Conservation (phyloP, 2,797 vertebrate species). For the Girardinus metallicus region DNA sequence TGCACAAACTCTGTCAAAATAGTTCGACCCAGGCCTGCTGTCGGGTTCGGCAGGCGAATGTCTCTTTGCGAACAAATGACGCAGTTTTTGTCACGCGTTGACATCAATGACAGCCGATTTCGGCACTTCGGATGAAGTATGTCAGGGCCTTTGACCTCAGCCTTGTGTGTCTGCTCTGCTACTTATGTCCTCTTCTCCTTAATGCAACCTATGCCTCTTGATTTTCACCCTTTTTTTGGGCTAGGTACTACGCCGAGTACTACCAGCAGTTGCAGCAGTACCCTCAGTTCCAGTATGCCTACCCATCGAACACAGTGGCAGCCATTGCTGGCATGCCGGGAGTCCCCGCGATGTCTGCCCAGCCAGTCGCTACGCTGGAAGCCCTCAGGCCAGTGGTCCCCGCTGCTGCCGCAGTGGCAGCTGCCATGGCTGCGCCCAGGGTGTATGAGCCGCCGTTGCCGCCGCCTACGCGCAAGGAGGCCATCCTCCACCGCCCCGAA, state of each 20-base stretch:
- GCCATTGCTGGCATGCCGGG: constrained; percentile 68
- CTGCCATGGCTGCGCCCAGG: constrained; percentile 79
- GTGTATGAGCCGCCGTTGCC: constrained; percentile 85
- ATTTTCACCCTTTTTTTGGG: background rate
- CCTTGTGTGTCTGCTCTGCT: background rate
- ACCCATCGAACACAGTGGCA: constrained; percentile 67
- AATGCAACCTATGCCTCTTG: background rate
- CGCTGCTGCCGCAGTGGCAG: constrained; percentile 78
- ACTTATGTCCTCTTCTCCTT: background rate
- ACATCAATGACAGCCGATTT: too few relatives aligned
- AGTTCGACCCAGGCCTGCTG: too few relatives aligned
- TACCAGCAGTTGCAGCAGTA: constrained; percentile 86
- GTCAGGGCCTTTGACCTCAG: background rate
- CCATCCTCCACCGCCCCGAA: constrained; percentile 87
- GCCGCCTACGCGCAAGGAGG: constrained; percentile 86
- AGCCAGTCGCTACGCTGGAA: constrained; percentile 78
- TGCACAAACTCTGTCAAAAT: too few relatives aligned
- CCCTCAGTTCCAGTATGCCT: constrained; percentile 84
- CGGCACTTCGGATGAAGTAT: too few relatives aligned
- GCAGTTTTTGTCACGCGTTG: too few relatives aligned
- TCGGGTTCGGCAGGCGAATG: too few relatives aligned
- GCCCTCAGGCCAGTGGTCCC: constrained; percentile 84
- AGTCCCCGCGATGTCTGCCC: constrained; percentile 64
- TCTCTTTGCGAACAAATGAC: too few relatives aligned
- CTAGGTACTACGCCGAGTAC: constrained; percentile 80